phyloP scores from a whole-genome alignment of 2,113 vertebrate genomes.

The Cinclus cinclus region DNA sequence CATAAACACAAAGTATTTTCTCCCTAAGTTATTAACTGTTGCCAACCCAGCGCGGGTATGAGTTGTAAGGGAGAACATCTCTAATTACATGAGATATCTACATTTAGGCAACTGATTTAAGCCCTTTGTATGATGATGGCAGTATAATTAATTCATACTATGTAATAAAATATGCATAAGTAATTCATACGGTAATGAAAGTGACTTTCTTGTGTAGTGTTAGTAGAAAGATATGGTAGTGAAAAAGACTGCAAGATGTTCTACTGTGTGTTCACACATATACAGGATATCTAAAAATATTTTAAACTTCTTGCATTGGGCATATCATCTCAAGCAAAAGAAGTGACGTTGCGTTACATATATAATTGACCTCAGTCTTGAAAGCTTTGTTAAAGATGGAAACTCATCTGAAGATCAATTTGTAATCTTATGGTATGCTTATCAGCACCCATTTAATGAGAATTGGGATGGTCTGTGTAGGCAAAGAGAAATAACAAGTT shows the following conservation, averaged over 20 bases:
- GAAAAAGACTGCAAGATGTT: neutral
- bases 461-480: neutral
- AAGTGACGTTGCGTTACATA: neutral
- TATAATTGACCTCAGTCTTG: neutral
- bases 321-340: neutral
- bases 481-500: neutral
- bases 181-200: conserved; percentile 45
- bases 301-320: neutral
- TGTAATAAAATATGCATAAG: conserved; percentile 52
- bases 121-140: neutral
- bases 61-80: neutral
- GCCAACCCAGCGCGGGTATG: neutral
- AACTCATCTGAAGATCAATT: neutral
- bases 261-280: neutral
- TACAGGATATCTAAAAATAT: neutral
- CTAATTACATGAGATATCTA: neutral
- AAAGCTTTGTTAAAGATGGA: neutral
- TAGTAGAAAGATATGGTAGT: neutral
- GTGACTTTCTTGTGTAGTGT: neutral
- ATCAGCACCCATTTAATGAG: neutral
- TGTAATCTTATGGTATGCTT: neutral
- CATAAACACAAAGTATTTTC: neutral
- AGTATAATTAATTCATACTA: conserved; percentile 55
- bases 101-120: neutral
- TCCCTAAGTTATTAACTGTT: neutral